Conservation (phyloP, 92 coral and sea anemone genomes). For the Zoanthus solanderi region DNA sequence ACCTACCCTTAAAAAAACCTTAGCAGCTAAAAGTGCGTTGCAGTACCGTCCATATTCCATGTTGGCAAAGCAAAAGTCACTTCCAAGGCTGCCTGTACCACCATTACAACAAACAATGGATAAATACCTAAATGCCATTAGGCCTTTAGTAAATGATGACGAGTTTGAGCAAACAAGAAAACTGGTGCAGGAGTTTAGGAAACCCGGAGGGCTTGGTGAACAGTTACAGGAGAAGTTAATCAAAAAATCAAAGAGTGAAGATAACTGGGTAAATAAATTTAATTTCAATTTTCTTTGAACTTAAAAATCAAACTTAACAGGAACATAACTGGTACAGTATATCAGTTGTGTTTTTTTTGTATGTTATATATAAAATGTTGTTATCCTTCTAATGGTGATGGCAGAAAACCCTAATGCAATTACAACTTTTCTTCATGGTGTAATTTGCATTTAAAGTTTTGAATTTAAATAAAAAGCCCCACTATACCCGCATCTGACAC, state of each 20-base stretch:
- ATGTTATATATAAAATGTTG: too few species aligned
- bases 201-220: conserved; percentile 91
- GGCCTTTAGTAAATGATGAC: conserved; percentile 85
- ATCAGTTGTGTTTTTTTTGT: too few species aligned
- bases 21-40: conserved; percentile 1
- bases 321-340: too few species aligned
- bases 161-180: conserved; percentile 71
- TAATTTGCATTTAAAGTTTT: too few species aligned
- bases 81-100: conserved; percentile 94
- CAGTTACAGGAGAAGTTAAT: conserved; percentile 80
- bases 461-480: too few species aligned
- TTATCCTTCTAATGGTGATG: too few species aligned
- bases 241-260: conserved; percentile 75
- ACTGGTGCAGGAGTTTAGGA: conserved; percentile 85
- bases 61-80: conserved; percentile 84
- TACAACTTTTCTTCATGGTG: too few species aligned
- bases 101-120: conserved; percentile 92
- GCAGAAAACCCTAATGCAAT: too few species aligned
- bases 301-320: too few species aligned
- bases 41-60: conserved; percentile 70
- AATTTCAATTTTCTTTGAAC: too few species aligned
- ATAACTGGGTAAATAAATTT: conserved; percentile 83
- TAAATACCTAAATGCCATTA: conserved; percentile 83
- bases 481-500: too few species aligned
- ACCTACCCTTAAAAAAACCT: conserved; percentile 30